Evolutionary conservation across 2,888 invertebrate genomes (phyloP).

Genomic region (Hypena proboscidalis): DNA sequence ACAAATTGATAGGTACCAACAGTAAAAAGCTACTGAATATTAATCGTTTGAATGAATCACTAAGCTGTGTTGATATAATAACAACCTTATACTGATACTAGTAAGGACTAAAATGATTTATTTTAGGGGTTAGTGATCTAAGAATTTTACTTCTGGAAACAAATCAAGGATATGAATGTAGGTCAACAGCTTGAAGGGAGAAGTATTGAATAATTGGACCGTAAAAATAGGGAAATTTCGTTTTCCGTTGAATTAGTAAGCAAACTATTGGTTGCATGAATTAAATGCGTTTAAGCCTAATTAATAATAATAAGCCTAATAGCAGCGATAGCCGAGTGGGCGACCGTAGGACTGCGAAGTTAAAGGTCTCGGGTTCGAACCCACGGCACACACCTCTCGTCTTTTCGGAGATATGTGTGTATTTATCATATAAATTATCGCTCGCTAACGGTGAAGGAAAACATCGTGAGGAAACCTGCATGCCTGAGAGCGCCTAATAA

Average conservation of each 20-base stretch:
- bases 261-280: constrained; percentile 20
- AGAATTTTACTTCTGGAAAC: constrained; percentile 44
- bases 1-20: constrained; percentile 56
- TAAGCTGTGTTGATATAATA: constrained; percentile 32
- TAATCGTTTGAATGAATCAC: constrained; percentile 46
- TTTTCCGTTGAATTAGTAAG: constrained; percentile 45
- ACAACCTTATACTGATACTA: constrained; percentile 40
- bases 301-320: too few relatives aligned
- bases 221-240: constrained; percentile 50
- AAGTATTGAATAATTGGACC: constrained; percentile 56
- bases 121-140: constrained; percentile 42
- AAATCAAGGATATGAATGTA: constrained; percentile 53
- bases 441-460: too few relatives aligned
- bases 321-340: too few relatives aligned
- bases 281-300: too few relatives aligned
- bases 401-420: too few relatives aligned
- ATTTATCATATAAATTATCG: too few relatives aligned
- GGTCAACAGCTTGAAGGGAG: constrained; percentile 60
- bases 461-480: too few relatives aligned
- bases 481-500: too few relatives aligned
- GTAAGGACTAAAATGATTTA: constrained; percentile 49
- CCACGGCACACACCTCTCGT: too few relatives aligned
- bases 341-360: too few relatives aligned
- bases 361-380: too few relatives aligned
- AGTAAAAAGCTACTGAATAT: constrained; percentile 55